Evolutionary conservation across 2,888 invertebrate genomes (phyloP), one percentile per base, ranked within the genome.

Genomic region (Cryptophagus acutangulus): DNA sequence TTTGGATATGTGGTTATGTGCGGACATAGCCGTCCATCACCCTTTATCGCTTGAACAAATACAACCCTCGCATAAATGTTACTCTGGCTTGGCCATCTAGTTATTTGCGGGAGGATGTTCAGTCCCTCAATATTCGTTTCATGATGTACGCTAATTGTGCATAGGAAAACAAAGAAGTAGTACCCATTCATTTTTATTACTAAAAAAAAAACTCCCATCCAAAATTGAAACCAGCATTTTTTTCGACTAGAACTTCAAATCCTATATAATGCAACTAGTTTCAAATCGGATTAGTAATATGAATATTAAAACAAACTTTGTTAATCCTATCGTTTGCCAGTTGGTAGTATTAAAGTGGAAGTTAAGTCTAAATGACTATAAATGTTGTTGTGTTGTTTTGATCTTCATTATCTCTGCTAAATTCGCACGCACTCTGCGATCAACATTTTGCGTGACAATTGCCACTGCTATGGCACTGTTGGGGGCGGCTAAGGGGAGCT

Each of bases 21-120:
- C 58, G 66, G 68, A 69, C 67, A 68, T 69, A 66, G 62, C 65
- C 66, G 68, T 69, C 66, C 66, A 67, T 69, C 69, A 69, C 62
- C 63, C 63, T 67, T 69, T 69, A 69, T 69, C 67, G 68, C 63
- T 56, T 55, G 60, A 66, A 66, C 68, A 67, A 69, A 69, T 68
- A 68, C 67, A 67, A 67, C 64, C 65, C 65, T 63, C 65, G 59
- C 62, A 62, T 56, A 55, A 57, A 55, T 58, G 61, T 47, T 26
- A 13, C 26, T 26, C 5, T 20, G 26, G 26, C 26, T 4, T 3
- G 60, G 54, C 62, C 59, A 62, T 62, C 63, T 57, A 61, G 57
- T 61, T 57, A 59, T 58, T 58, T 57, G 58, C 48, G 43, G 12
- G 40, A 45, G 40, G 45, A 41, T 46, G 44, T 38, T 46, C 43